Percentiles rank a stretch among this genome's conserved stretches.
Conservation (phyloP, 2,888 invertebrate genomes). For the Quadriops clusia region DNA sequence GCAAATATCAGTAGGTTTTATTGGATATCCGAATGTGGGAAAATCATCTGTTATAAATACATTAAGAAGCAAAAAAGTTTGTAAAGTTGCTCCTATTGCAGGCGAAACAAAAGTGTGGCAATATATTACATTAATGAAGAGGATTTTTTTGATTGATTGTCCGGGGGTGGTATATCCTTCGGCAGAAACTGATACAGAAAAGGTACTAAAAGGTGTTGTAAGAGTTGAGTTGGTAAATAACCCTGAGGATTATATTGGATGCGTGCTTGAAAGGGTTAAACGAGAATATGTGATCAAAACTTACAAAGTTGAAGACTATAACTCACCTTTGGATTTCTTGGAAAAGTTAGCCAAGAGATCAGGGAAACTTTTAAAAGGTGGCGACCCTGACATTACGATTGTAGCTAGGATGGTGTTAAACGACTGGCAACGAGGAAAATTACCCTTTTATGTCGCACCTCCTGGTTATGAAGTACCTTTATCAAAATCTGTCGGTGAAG, state of each 20-base stretch:
- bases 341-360: slow-evolving; percentile 76
- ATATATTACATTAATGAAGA: slow-evolving; percentile 94
- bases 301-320: slow-evolving; percentile 78
- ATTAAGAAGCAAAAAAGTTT: slow-evolving; percentile 90
- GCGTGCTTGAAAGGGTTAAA: slow-evolving; percentile 77
- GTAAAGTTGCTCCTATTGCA: slow-evolving; percentile 97
- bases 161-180: slow-evolving; percentile 97
- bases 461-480: slow-evolving; percentile 66
- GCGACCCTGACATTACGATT: slow-evolving; percentile 86
- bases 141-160: slow-evolving; percentile 96
- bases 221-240: slow-evolving; percentile 87
- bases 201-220: slow-evolving; percentile 94
- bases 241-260: slow-evolving; percentile 89
- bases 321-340: slow-evolving; percentile 73
- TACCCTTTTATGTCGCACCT: slow-evolving; percentile 88
- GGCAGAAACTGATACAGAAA: slow-evolving; percentile 88
- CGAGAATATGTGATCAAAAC: slow-evolving; percentile 82
- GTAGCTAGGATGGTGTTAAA: slow-evolving; percentile 92
- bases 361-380: slow-evolving; percentile 89
- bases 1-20: slow-evolving; percentile 97
- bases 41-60: slow-evolving; percentile 98
- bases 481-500: slow-evolving; percentile 30
- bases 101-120: slow-evolving; percentile 99
- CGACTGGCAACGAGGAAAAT: slow-evolving; percentile 96
- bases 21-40: slow-evolving; percentile 98